These are phyloP conservation scores for Pseudochirops corinnae DNA, from an alignment of 2,797 vertebrate species.

Conservation along the genomic window DNA sequence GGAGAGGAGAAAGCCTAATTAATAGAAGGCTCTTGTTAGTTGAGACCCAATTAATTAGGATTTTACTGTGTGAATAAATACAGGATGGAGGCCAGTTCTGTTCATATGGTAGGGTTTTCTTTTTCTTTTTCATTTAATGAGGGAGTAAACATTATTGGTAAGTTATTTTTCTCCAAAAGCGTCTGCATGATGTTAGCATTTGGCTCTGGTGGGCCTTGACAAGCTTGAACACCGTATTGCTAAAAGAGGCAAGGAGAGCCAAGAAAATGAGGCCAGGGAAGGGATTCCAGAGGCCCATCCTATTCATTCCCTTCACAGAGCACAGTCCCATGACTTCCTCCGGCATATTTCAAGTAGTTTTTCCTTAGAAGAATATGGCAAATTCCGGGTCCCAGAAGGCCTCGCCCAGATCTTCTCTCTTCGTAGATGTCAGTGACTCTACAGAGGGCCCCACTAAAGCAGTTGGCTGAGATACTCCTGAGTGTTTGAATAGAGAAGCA, in stretches of 20 bases:
- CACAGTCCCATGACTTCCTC: neutral
- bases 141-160: neutral
- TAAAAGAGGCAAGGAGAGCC: neutral
- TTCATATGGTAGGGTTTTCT: neutral
- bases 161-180: neutral
- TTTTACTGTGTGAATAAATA: slow-evolving; percentile 1
- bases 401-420: neutral
- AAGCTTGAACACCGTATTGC: neutral
- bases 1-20: neutral
- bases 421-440: neutral
- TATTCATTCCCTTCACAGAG: neutral
- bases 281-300: neutral
- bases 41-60: neutral
- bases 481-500: neutral
- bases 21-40: neutral
- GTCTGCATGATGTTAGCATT: neutral
- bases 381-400: neutral
- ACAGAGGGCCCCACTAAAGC: neutral
- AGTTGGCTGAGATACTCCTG: neutral
- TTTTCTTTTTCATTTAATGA: neutral
- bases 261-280: neutral
- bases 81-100: neutral
- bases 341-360: neutral
- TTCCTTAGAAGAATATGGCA: neutral
- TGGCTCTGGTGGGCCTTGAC: neutral